Evolutionary conservation across 2,797 vertebrate genomes (phyloP).

Genomic region (Carduelis carduelis): DNA sequence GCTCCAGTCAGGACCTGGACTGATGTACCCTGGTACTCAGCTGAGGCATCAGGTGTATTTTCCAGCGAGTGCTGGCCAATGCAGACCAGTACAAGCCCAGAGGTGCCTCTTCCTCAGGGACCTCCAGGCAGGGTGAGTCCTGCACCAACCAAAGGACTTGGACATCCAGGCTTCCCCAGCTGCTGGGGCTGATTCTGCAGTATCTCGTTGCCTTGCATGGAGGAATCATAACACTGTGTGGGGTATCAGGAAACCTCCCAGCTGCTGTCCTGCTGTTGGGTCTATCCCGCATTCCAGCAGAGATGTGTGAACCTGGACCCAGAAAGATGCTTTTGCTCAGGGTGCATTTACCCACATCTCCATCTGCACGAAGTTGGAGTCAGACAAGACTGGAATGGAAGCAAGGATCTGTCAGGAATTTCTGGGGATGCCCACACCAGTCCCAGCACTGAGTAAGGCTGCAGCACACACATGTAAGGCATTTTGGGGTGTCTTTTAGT

Average conservation of each 20-base stretch:
- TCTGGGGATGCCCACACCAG: rapidly evolving
- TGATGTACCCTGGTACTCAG: not conserved
- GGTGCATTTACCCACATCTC: not conserved
- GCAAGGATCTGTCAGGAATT: not conserved
- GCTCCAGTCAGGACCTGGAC: not conserved
- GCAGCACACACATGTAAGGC: not conserved
- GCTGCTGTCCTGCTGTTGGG: not conserved
- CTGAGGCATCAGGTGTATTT: not conserved
- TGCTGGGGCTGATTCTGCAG: not conserved
- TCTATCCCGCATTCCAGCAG: not conserved
- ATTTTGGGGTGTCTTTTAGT: not conserved
- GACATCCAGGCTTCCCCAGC: not conserved
- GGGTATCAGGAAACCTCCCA: not conserved
- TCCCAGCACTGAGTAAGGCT: not conserved
- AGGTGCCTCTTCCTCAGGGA: not conserved
- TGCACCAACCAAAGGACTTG: not conserved
- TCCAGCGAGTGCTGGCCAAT: not conserved
- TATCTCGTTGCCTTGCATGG: not conserved
- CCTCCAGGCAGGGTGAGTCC: not conserved
- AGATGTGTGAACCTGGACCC: not conserved
- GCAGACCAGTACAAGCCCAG: not conserved
- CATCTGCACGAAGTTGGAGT: not conserved
- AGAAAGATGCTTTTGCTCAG: not conserved
- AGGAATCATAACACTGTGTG: not conserved
- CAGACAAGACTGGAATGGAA: not conserved